Base-by-base conservation (phyloP, 2,888 invertebrate genomes). In the Acrobeloides nanus region DNA sequence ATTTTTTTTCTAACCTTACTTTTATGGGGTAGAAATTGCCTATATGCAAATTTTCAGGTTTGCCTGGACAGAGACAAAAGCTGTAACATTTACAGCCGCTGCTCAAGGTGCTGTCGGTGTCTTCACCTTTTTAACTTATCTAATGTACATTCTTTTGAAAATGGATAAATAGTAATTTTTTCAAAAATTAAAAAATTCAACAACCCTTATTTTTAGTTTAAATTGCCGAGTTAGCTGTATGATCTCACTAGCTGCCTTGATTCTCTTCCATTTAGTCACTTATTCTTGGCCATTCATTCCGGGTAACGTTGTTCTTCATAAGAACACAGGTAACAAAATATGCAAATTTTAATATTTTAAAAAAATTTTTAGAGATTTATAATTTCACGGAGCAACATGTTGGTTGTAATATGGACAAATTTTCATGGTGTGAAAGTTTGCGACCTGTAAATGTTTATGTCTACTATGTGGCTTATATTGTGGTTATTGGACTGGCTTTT, bases 21-120 rank as follows among this genome's bases (percentile, higher is more conserved):
- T n/a, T n/a, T n/a, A n/a, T n/a, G n/a, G n/a, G n/a, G n/a, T n/a
- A n/a, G n/a, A n/a, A n/a, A n/a, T n/a, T n/a, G n/a, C n/a, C n/a
- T n/a, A n/a, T n/a, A n/a, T n/a, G n/a, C n/a, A n/a, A n/a, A n/a
- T n/a, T n/a, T n/a, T n/a, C n/a, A n/a, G n/a, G n/a, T 76, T 74
- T 57, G 67, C 64, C 5, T 75, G 75, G 74, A 68, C 63, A 2
- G 70, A 73, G 40, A 46, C 63, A 4, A 48, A 72, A 23, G 72
- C 75, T 7, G 74, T 75, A 1, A 48, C 66, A n/a, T 72, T 72
- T 46, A 66, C 67, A 33, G 75, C 76, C 4, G 50, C 74, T 2
- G 64, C 74, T 27, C 62, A 75, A n/a, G 74, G 68, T 4, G 61
- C 47, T 8, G 46, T 62, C 39, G 59, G 59, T 2, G 8, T 41